Base-by-base conservation (phyloP, 2,888 invertebrate genomes). In the Exephanes ischioxanthus region DNA sequence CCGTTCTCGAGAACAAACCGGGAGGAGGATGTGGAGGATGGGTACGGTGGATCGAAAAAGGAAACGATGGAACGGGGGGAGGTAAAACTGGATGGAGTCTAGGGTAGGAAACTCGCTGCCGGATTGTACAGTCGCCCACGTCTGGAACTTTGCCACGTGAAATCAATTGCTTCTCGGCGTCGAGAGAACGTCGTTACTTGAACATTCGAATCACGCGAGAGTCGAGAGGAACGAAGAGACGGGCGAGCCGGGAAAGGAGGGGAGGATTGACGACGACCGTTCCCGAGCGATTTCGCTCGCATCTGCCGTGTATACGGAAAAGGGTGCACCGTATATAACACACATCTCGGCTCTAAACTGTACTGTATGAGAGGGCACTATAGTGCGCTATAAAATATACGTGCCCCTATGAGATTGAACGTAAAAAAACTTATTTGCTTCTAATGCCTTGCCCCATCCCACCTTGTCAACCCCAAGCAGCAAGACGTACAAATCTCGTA, bases 141-240 rank as follows among this genome's bases (percentile, higher is more conserved):
- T 79, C 85, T 90, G 90, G 90, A 90, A 90, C 89, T 83, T 87
- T 89, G 90, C 90, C 90, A 90, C 87, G 85, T 86, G 86, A 90
- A 90, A 90, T 90, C 89, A 90, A 90, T 90, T 90, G 90, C 89
- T 86, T 88, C 87, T 83, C 88, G 87, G 85, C 84, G 88, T 87
- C 87, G 90, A 90, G 89, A 87, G 86, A 86, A 89, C 87, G 88
- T 86, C 86, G 89, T 89, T 89, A 87, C 88, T 87, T 82, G 86
- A 89, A 87, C 85, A 87, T 88, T 90, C 88, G 84, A 87, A 89
- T 89, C 90, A 88, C 89, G 88, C 86, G 87, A 89, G 80, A 79
- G 72, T 66, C 14, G 41, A 61, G 73, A 75, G 78, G 77, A 78
- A 37, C 73, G 81, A 73, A 33, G 78, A 73, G 51, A 53, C 53